These are phyloP conservation scores for Nemotelus nigrinus DNA, from an alignment of 2,888 invertebrate genomes.

Conservation along the genomic window DNA sequence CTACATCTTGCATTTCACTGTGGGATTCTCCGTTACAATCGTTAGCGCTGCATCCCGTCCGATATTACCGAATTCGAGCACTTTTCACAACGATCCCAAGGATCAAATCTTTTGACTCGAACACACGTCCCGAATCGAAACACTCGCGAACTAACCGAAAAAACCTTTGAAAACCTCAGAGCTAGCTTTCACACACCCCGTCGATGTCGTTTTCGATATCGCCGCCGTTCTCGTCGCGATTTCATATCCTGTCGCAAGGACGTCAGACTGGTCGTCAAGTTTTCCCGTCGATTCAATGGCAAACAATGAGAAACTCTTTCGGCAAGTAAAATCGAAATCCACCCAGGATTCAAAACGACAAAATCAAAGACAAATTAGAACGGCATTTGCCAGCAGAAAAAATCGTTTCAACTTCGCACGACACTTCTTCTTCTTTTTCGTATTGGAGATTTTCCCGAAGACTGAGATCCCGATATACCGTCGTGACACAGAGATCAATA, in stretches of 20 bases:
- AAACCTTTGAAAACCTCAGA: too few species aligned
- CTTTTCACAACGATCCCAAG: not conserved
- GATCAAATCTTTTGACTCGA: not conserved
- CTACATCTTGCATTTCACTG: constrained; percentile 21
- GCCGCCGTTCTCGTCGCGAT: constrained; percentile 20
- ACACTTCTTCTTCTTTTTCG: too few species aligned
- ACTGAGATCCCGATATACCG: not conserved
- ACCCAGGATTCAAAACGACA: not conserved
- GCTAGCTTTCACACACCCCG: constrained; percentile 15
- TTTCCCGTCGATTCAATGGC: not conserved
- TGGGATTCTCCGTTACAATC: not conserved
- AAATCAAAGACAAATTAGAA: constrained; percentile 1
- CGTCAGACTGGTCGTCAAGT: not conserved
- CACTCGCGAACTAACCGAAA: too few species aligned
- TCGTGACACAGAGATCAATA: constrained; percentile 46
- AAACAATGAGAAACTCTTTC: too few species aligned
- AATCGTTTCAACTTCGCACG: too few species aligned
- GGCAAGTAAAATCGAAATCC: not conserved
- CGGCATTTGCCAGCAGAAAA: not conserved
- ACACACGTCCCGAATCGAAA: too few species aligned
- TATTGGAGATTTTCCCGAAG: too few species aligned
- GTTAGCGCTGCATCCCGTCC: not conserved
- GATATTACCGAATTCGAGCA: not conserved
- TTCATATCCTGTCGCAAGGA: constrained; percentile 31
- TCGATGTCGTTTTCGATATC: constrained; percentile 36